Percentiles rank a stretch among this genome's conserved stretches.
Conservation (phyloP, 2,113 vertebrate species). For the Platysteira castanea region DNA sequence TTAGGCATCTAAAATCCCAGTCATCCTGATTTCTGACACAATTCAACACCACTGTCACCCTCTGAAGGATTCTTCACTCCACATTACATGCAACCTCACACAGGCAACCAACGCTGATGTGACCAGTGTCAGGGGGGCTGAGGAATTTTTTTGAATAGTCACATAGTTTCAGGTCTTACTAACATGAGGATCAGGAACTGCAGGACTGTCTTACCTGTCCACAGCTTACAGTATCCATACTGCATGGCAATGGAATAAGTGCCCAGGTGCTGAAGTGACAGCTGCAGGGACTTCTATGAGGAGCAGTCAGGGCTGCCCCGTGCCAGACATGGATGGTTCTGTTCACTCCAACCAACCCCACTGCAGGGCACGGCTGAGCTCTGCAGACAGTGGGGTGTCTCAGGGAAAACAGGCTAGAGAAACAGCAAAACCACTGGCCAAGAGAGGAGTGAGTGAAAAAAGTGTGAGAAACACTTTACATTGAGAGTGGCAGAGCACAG, state of each 20-base stretch:
- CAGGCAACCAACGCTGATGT: not conserved
- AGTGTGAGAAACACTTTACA: not conserved
- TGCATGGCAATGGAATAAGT: not conserved
- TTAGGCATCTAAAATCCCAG: not conserved
- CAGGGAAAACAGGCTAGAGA: not conserved
- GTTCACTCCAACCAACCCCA: accelerated
- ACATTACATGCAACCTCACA: not conserved
- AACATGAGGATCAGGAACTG: not conserved
- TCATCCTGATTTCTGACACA: not conserved
- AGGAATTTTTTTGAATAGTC: not conserved
- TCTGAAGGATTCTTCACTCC: not conserved
- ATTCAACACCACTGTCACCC: not conserved
- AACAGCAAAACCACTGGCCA: not conserved
- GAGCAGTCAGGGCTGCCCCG: accelerated
- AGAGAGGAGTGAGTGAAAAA: accelerated
- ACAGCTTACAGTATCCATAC: not conserved
- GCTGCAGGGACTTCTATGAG: not conserved
- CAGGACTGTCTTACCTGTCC: not conserved
- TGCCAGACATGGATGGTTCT: accelerated
- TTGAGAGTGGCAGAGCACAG: accelerated
- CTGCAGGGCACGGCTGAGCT: not conserved
- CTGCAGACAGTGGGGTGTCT: accelerated
- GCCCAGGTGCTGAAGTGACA: not conserved
- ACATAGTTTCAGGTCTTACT: not conserved
- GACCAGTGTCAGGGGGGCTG: not conserved